Percentiles rank a stretch among this genome's conserved stretches.
These are phyloP conservation scores for Phocoena sinus DNA, from an alignment of 2,113 vertebrate species.

Conservation along the genomic window DNA sequence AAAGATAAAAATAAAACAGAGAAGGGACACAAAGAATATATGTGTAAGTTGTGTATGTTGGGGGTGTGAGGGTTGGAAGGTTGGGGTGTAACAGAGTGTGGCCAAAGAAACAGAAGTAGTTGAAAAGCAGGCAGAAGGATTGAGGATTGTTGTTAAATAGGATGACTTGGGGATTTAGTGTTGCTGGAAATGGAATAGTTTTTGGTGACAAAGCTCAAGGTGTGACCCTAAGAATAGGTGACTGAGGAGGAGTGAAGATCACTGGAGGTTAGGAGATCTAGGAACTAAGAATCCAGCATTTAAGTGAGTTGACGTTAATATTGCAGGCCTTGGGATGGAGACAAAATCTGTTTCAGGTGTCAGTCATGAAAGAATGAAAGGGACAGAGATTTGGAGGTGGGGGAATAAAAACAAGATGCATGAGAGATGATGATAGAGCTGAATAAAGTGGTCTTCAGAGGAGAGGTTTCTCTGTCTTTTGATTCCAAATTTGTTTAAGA, in stretches of 20 bases:
- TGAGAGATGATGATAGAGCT: not conserved
- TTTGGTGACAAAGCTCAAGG: not conserved
- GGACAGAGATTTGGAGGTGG: not conserved
- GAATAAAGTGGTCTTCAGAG: not conserved
- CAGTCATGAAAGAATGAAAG: not conserved
- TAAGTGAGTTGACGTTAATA: not conserved
- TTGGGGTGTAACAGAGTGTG: not conserved
- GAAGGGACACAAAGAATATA: not conserved
- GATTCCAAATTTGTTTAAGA: not conserved
- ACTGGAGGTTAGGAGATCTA: not conserved
- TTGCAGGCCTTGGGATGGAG: not conserved
- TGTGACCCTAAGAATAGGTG: not conserved
- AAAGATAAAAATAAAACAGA: not conserved
- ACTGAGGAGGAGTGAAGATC: not conserved
- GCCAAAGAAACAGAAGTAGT: not conserved
- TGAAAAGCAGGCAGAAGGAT: not conserved
- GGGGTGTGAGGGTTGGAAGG: not conserved
- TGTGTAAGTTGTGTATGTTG: not conserved
- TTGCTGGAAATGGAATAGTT: not conserved
- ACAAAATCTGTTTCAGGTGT: not conserved
- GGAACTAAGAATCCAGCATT: not conserved
- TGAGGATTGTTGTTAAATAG: not conserved
- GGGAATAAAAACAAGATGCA: not conserved
- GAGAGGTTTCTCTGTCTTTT: not conserved
- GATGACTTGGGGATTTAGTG: not conserved